These are phyloP conservation scores for Atherinomorus stipes DNA, from an alignment of 2,113 vertebrate species.

Conservation along the genomic window DNA sequence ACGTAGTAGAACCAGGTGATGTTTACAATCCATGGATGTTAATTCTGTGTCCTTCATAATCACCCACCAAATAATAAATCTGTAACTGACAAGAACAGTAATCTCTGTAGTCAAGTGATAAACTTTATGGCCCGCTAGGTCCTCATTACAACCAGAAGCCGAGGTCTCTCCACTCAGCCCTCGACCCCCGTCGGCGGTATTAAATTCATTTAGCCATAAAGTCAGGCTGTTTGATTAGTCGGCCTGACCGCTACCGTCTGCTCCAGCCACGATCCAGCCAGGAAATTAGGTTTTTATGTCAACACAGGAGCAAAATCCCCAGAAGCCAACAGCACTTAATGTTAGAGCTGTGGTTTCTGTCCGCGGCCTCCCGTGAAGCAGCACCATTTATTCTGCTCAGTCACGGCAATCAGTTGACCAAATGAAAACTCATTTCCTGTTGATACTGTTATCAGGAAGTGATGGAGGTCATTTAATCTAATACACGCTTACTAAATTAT, in stretches of 20 bases:
- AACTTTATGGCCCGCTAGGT: conserved; percentile 31
- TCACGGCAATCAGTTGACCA: conserved; percentile 11
- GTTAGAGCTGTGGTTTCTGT: conserved; percentile 1
- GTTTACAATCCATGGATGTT: not conserved
- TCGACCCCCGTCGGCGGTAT: not conserved
- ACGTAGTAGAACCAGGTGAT: not conserved
- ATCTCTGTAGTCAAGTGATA: conserved; percentile 64
- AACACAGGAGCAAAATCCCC: conserved; percentile 35
- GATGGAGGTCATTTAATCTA: conserved; percentile 6
- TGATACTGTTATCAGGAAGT: conserved; percentile 9
- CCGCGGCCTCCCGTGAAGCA: not conserved
- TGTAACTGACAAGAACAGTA: conserved; percentile 38
- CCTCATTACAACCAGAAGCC: not conserved
- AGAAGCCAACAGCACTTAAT: conserved; percentile 11
- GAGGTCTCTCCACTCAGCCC: not conserved
- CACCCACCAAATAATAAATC: conserved; percentile 33
- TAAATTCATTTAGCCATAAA: conserved; percentile 32
- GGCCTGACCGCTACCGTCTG: conserved; percentile 13
- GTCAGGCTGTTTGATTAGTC: conserved; percentile 40
- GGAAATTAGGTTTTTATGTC: conserved; percentile 68
- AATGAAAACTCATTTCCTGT: conserved; percentile 29
- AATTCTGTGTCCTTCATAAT: conserved; percentile 1
- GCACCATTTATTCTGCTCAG: conserved; percentile 4
- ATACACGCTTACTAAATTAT: not conserved
- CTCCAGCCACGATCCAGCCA: conserved; percentile 22